phyloP scores from a whole-genome alignment of 2,797 vertebrate genomes.

The Buphagus erythrorhynchus region DNA sequence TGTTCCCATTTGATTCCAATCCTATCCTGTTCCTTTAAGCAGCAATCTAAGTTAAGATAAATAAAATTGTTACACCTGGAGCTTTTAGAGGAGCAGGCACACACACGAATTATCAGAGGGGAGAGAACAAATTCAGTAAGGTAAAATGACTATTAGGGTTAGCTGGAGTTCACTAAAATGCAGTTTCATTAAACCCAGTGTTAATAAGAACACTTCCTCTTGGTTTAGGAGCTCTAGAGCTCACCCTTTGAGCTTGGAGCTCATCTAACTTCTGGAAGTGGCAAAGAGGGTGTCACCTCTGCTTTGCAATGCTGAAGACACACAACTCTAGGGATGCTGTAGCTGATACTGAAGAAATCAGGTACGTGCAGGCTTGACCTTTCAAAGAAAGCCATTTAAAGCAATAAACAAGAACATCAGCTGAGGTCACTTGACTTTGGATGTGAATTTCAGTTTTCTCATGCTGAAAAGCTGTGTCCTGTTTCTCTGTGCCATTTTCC shows the following conservation, averaged over 20 bases:
- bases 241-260: neutral
- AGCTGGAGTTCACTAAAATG: neutral
- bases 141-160: neutral
- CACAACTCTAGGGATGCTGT: neutral
- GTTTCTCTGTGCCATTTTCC: neutral
- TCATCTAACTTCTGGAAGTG: neutral
- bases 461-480: neutral
- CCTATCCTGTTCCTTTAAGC: neutral
- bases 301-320: neutral
- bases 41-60: slow-evolving; percentile 24
- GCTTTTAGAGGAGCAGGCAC: neutral
- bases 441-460: neutral
- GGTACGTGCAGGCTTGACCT: neutral
- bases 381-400: neutral
- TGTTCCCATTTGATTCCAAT: neutral
- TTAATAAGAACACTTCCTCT: neutral
- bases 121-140: neutral
- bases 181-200: neutral
- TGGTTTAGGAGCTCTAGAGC: neutral
- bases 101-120: neutral
- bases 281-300: neutral
- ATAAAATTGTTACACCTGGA: slow-evolving; percentile 1
- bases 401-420: neutral
- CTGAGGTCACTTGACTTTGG: neutral
- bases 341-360: neutral